These are phyloP conservation scores for Actias luna DNA, from an alignment of 2,888 invertebrate species.

Conservation along the genomic window DNA sequence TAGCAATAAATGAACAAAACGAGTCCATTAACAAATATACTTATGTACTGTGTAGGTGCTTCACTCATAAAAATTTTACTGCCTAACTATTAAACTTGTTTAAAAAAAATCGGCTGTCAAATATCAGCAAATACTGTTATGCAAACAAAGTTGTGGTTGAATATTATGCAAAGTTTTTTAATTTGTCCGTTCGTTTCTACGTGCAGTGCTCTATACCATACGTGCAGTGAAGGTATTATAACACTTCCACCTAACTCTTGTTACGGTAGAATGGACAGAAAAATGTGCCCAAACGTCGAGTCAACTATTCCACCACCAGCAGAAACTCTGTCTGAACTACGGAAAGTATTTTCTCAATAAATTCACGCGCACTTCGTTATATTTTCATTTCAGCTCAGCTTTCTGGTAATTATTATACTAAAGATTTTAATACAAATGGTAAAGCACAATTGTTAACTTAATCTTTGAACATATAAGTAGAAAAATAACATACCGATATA, in stretches of 20 bases:
- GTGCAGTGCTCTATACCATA: background rate
- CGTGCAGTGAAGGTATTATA: constrained; percentile 6
- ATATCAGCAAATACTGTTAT: background rate
- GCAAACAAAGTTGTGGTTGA: background rate
- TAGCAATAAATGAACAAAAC: no score
- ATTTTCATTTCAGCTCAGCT: background rate
- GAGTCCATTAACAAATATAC: no score
- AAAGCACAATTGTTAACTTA: no score
- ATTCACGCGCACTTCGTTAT: background rate
- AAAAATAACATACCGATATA: background rate
- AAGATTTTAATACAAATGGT: no score
- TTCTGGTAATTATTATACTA: background rate
- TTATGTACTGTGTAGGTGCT: background rate
- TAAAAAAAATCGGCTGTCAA: background rate
- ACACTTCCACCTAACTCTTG: background rate
- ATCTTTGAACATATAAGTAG: background rate
- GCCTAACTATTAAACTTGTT: background rate
- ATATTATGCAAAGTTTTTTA: constrained; percentile 7
- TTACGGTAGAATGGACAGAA: constrained; percentile 6
- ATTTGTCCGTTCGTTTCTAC: constrained; percentile 1
- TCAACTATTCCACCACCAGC: background rate
- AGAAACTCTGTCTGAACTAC: constrained; percentile 3
- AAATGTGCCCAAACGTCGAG: background rate
- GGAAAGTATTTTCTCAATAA: background rate
- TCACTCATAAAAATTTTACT: background rate